Conservation (phyloP, 2,113 vertebrate genomes). For the Anthoscopus minutus region DNA sequence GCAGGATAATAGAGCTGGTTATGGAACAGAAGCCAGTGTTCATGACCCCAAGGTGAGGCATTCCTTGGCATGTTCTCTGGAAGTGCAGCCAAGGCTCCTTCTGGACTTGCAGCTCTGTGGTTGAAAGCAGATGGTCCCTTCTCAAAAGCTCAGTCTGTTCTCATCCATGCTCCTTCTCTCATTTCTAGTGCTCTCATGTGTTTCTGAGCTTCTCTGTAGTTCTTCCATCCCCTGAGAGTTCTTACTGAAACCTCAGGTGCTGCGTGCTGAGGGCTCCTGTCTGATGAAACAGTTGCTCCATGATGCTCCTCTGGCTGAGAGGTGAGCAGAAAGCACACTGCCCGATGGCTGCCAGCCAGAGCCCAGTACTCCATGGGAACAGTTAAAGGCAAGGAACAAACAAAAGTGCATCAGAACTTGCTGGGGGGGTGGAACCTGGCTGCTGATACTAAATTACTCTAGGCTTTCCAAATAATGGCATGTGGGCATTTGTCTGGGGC, state of each 20-base stretch:
- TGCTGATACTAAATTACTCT: background rate
- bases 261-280: background rate
- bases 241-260: background rate
- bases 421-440: background rate
- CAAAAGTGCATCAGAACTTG: background rate
- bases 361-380: background rate
- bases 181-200: background rate
- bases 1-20: background rate
- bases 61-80: background rate
- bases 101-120: background rate
- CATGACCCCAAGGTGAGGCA: background rate
- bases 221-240: background rate
- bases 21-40: background rate
- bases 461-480: background rate
- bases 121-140: background rate
- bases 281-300: conserved; percentile 33
- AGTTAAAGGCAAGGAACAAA: background rate
- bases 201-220: conserved; percentile 12
- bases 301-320: background rate
- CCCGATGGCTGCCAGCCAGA: background rate
- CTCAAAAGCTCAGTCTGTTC: background rate
- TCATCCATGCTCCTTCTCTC: background rate
- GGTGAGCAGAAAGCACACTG: background rate
- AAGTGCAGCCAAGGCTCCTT: background rate
- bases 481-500: conserved; percentile 18